A percentile compares a stretch with the other conserved stretches of the same genome.
These are phyloP conservation scores for Fistularia tabacaria DNA, from an alignment of 2,797 vertebrate species.

Conservation along the genomic window DNA sequence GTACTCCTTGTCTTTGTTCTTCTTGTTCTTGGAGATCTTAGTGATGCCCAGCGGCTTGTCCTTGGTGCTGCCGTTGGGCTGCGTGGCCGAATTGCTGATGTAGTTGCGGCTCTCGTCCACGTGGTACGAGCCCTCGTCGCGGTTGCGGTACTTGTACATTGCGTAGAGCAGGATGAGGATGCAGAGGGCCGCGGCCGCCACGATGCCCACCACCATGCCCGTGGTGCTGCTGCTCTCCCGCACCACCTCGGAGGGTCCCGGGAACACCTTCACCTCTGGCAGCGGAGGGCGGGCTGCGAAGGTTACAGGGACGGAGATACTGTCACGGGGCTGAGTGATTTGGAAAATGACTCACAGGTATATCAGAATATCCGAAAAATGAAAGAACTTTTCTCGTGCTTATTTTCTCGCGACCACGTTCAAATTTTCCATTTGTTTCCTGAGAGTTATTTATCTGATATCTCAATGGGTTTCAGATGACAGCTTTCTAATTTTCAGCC, in stretches of 20 bases:
- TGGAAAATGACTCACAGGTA: neutral
- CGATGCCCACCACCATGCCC: constrained; percentile 98
- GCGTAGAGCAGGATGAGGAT: constrained; percentile 99
- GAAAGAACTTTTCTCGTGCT: too few species aligned
- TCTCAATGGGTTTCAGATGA: too few species aligned
- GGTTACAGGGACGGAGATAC: neutral
- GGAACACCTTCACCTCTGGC: constrained; percentile 87
- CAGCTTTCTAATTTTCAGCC: too few species aligned
- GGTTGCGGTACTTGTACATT: constrained; percentile 99
- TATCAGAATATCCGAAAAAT: too few species aligned
- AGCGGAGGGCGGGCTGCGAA: constrained; percentile 69
- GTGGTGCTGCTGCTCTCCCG: constrained; percentile 98
- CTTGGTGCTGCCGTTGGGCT: constrained; percentile 97
- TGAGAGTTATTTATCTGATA: too few species aligned
- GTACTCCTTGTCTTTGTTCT: constrained; percentile 99
- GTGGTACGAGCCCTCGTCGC: constrained; percentile 97
- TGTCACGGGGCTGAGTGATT: neutral
- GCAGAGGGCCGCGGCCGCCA: constrained; percentile 94
- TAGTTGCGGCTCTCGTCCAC: constrained; percentile 99
- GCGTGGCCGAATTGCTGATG: constrained; percentile 99
- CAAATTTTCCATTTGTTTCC: too few species aligned
- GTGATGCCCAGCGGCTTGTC: constrained; percentile 94
- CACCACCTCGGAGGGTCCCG: constrained; percentile 88
- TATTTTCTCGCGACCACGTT: too few species aligned
- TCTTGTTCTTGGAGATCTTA: constrained; percentile 99